A percentile compares a stretch with the other conserved stretches of the same genome.
phyloP scores from a whole-genome alignment of 2,797 vertebrate genomes.

The Enteromius paludinosus region DNA sequence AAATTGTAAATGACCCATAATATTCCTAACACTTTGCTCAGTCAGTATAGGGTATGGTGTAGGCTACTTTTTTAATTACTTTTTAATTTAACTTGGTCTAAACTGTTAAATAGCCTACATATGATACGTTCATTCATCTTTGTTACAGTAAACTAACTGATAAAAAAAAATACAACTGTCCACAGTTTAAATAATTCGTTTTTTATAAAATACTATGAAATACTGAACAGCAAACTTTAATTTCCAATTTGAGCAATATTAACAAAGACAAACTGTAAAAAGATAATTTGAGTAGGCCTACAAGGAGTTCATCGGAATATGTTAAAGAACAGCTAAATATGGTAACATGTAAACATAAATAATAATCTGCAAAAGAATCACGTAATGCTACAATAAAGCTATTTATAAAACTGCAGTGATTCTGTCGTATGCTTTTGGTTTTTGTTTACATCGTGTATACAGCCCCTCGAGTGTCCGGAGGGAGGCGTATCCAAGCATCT shows the following conservation, averaged over 20 bases:
- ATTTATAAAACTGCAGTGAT: neutral
- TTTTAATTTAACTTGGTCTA: neutral
- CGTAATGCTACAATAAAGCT: neutral
- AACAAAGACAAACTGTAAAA: neutral
- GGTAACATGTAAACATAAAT: neutral
- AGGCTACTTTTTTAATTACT: neutral
- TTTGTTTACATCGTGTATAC: conserved; percentile 23
- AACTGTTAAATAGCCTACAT: neutral
- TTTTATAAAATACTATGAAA: neutral
- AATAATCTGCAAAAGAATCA: neutral
- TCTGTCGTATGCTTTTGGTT: neutral
- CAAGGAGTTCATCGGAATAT: neutral
- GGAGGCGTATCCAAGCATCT: conserved; percentile 53
- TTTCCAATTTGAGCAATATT: neutral
- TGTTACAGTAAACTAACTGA: neutral
- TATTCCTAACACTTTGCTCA: neutral
- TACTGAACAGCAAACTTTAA: neutral
- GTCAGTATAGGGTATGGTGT: neutral
- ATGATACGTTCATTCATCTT: neutral
- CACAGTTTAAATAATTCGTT: neutral
- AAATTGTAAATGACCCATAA: neutral
- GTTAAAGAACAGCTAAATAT: neutral
- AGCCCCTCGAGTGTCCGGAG: conserved; percentile 16
- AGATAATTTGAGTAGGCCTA: neutral
- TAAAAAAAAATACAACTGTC: neutral